Conservation (phyloP, 2,797 vertebrate species). For the Schizopygopsis pylzovi region DNA sequence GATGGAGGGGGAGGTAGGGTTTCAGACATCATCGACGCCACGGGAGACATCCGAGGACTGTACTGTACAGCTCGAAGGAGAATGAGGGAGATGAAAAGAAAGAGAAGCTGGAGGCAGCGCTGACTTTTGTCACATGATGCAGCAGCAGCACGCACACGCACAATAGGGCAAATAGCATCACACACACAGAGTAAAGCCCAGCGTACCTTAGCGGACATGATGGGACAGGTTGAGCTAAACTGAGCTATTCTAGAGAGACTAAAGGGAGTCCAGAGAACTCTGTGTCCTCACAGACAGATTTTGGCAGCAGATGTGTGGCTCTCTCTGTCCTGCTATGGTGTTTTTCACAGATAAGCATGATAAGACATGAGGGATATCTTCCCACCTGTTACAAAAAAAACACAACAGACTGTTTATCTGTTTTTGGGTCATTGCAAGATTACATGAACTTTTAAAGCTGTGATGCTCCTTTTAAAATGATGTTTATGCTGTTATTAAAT, state of each 20-base stretch:
- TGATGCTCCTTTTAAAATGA: neutral
- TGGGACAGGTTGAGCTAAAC: slow-evolving; percentile 51
- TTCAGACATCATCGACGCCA: slow-evolving; percentile 76
- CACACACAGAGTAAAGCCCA: slow-evolving; percentile 45
- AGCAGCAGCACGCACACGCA: slow-evolving; percentile 53
- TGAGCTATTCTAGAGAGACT: slow-evolving; percentile 49
- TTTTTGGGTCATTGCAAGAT: slow-evolving; percentile 42
- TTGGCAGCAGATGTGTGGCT: slow-evolving; percentile 73
- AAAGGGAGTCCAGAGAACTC: slow-evolving; percentile 55
- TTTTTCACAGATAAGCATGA: slow-evolving; percentile 59
- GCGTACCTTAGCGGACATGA: slow-evolving; percentile 44
- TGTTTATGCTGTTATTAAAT: neutral
- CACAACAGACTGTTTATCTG: slow-evolving; percentile 20
- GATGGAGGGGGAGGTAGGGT: slow-evolving; percentile 73
- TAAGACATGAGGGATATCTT: slow-evolving; percentile 61
- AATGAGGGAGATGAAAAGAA: slow-evolving; percentile 50
- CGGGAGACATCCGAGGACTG: slow-evolving; percentile 77
- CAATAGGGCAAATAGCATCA: slow-evolving; percentile 75
- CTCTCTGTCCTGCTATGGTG: slow-evolving; percentile 65
- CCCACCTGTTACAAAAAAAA: slow-evolving; percentile 78
- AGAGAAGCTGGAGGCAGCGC: slow-evolving; percentile 70
- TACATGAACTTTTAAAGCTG: slow-evolving; percentile 2
- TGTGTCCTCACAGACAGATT: slow-evolving; percentile 79
- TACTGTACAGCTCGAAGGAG: slow-evolving; percentile 69
- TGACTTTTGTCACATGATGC: slow-evolving; percentile 71